Evolutionary conservation across 2,888 invertebrate species (phyloP), one percentile per base, ranked within the genome.

Genomic region (Luperina nickerlii): DNA sequence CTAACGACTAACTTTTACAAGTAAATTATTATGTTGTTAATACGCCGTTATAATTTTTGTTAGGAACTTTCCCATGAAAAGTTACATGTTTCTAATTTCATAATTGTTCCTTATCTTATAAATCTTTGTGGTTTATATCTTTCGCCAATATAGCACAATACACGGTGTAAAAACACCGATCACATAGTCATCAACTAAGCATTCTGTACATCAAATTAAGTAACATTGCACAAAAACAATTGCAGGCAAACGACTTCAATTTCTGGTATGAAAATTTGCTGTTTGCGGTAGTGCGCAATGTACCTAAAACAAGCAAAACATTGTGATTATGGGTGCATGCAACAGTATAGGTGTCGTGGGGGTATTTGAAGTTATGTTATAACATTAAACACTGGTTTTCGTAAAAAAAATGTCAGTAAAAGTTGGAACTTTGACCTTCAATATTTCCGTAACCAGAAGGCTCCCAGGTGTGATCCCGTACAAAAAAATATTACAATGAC

Each of bases 1-100:
- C 63, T 66, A 32, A 66, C 48, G 65, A 57, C 83, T 32, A 76
- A 83, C 72, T 83, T 83, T 79, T 68, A 65, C 48, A 62, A 76
- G 48, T 48, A 62, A 80, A 84, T 84, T 79, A 70, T 79, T 69
- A 18, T 73, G 48, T 73, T 75, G 38, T 62, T 79, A 69, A 65
- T 75, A 76, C 63, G 27, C 42, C 74, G 48, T 73, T 75, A 54
- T 70, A 54, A 70, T 62, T 71, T 76, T 84, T 76, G 51, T 60
- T 27, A 15, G 11, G 4, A 78, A 73, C 38, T 78, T 82, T 48
- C 6, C 15, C 38, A 57, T 66, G 18, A 24, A 18, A 48, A 69
- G 48, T 24, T 24, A 60, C 7, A 57, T 65, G 57, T 60, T 71
- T 42, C 6, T 38, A 18, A 65, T 79, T 79, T 66, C 48, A 32